Conservation (phyloP, 1,140 invertebrate genomes). For the Paraescarpia echinospica region DNA sequence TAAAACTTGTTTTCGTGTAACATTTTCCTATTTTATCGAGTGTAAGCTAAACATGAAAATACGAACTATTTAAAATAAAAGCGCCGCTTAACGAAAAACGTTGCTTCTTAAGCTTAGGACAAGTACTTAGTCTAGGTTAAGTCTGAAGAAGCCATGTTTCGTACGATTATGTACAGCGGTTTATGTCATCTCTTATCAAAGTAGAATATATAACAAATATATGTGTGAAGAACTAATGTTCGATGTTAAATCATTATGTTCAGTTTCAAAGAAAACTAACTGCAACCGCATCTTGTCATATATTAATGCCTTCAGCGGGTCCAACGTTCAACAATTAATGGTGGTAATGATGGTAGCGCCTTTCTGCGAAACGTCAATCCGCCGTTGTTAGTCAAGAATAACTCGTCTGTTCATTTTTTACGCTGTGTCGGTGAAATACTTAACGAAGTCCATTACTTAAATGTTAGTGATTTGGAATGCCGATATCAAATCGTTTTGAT, state of each 20-base stretch:
- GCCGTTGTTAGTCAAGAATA: neutral
- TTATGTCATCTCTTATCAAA: no score
- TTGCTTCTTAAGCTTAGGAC: no score
- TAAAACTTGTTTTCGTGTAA: neutral
- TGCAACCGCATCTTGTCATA: neutral
- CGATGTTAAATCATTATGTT: neutral
- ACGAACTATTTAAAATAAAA: neutral
- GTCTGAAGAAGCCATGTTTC: no score
- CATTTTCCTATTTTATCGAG: neutral
- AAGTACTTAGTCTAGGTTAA: no score
- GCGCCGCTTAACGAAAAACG: neutral
- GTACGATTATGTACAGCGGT: no score
- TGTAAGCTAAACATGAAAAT: neutral
- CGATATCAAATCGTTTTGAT: neutral
- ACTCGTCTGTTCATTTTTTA: neutral
- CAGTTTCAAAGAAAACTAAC: neutral
- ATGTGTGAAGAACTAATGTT: neutral
- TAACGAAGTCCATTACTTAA: no score
- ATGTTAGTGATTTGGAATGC: neutral
- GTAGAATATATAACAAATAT: no score
- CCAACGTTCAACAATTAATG: neutral
- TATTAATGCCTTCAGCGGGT: neutral
- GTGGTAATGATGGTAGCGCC: neutral
- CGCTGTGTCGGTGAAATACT: neutral
- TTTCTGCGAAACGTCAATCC: neutral